Base-by-base conservation (phyloP, 2,888 invertebrate species). In the Drosophila limbata region DNA sequence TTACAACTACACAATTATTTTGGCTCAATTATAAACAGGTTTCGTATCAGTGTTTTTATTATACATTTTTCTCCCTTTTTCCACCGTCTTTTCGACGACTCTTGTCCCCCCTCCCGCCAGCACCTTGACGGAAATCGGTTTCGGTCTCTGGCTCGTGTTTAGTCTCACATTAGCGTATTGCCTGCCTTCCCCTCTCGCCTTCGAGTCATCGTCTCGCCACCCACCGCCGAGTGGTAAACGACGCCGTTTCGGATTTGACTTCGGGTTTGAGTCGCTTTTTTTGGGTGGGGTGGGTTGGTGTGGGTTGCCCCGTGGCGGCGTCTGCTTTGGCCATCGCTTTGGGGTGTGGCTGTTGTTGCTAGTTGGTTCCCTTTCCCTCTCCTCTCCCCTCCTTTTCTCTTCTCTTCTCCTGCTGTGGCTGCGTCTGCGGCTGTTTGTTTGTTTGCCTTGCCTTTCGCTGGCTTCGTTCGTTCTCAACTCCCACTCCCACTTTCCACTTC, bases 81-180 rank as follows among this genome's bases (percentile, higher is more conserved):
- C 19, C 42, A 6, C 13, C 19, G 55, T 8, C 19, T 62, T 55
- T 45, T 37, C 13, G 53, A 37, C 21, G 10, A 37, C 25, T 5
- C 6, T 6, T 0, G 11, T 19, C 9, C 21, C 31, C 28, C 37
- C 31, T 13, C n/a, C 44, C 31, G 64, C 61, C 69, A 67, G 69
- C 67, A 77, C 71, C 67, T 74, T 81, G 63, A 69, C 77, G 82
- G 79, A 80, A 84, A 89, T 89, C 79, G 87, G 81, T 84, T 83
- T 85, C 73, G 77, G 75, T 81, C 77, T 62, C 77, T 56, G 51
- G 73, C 81, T 78, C 79, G 81, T 87, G 77, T 84, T 88, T 87
- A 88, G 89, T 61, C 88, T 74, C 78, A 81, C 89, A 86, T 86
- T 86, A 86, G 87, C 85, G 89, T 84, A 61, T 68, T 57, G 64